Percentiles rank a stretch among this genome's conserved stretches.
Evolutionary conservation across 1,140 invertebrate species (phyloP).

Genomic region (Magallana gigas): DNA sequence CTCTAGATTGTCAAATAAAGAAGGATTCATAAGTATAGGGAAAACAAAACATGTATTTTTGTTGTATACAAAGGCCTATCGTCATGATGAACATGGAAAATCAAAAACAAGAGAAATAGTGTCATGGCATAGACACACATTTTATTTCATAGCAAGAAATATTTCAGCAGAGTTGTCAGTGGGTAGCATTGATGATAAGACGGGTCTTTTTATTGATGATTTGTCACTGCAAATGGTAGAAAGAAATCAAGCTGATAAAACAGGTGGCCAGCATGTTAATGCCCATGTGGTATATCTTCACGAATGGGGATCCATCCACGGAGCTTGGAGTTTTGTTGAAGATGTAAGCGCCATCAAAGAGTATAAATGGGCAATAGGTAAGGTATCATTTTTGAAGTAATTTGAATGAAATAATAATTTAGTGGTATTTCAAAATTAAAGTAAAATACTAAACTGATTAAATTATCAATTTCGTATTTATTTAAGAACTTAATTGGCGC

Average conservation of each 20-base stretch:
- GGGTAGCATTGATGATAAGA: slow-evolving; percentile 46
- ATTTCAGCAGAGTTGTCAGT: slow-evolving; percentile 5
- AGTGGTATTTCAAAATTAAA: too few species aligned
- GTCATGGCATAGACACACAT: slow-evolving; percentile 63
- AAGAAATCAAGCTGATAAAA: background rate
- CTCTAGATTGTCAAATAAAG: slow-evolving; percentile 50
- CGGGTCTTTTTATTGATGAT: slow-evolving; percentile 54
- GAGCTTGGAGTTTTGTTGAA: slow-evolving; percentile 63
- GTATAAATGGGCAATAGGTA: slow-evolving; percentile 69
- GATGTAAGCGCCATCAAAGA: slow-evolving; percentile 59
- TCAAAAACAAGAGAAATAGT: slow-evolving; percentile 42
- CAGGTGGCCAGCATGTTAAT: slow-evolving; percentile 38
- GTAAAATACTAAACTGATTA: too few species aligned
- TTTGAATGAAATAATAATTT: too few species aligned
- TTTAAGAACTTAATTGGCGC: too few species aligned
- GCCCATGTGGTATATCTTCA: slow-evolving; percentile 60
- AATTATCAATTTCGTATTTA: too few species aligned
- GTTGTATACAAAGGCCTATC: slow-evolving; percentile 57
- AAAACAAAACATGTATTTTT: slow-evolving; percentile 57
- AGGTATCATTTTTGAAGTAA: background rate
- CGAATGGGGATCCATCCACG: slow-evolving; percentile 65
- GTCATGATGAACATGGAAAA: slow-evolving; percentile 43
- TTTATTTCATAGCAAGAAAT: slow-evolving; percentile 51
- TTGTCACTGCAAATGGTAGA: slow-evolving; percentile 52
- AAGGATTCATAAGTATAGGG: slow-evolving; percentile 55